Conservation (phyloP, 2,888 invertebrate species). For the Steinernema hermaphroditum region DNA sequence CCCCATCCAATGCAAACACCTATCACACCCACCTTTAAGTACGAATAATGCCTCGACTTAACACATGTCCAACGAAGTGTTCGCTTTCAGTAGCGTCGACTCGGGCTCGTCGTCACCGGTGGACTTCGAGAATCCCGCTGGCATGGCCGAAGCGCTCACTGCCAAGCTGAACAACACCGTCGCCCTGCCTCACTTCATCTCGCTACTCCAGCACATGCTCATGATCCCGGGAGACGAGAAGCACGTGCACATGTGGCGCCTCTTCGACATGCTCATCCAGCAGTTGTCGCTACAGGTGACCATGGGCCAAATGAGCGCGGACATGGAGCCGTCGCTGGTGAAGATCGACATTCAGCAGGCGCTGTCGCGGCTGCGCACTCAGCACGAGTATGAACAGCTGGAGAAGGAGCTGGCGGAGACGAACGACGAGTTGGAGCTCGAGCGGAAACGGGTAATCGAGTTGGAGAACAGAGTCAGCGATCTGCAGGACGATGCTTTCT, state of each 20-base stretch:
- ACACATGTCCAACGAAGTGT: not conserved
- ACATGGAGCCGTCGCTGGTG: slow-evolving; percentile 46
- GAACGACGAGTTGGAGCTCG: slow-evolving; percentile 51
- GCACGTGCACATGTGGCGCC: slow-evolving; percentile 87
- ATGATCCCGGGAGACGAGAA: slow-evolving; percentile 83
- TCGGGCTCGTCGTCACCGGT: slow-evolving; percentile 57
- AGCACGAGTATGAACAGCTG: slow-evolving; percentile 58
- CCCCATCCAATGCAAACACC: not conserved
- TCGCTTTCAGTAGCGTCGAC: slow-evolving; percentile 34
- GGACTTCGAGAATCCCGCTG: slow-evolving; percentile 75
- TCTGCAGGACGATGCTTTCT: slow-evolving; percentile 49
- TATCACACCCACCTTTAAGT: too few species aligned
- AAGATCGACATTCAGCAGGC: slow-evolving; percentile 59
- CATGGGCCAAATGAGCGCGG: slow-evolving; percentile 50
- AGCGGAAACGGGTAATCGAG: slow-evolving; percentile 52
- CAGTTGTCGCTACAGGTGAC: slow-evolving; percentile 71
- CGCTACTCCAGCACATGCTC: slow-evolving; percentile 84
- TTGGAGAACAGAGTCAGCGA: slow-evolving; percentile 60
- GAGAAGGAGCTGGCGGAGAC: slow-evolving; percentile 55
- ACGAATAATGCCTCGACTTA: not conserved
- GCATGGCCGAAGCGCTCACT: slow-evolving; percentile 79
- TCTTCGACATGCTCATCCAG: slow-evolving; percentile 90
- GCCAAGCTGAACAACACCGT: slow-evolving; percentile 87
- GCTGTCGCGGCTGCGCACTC: slow-evolving; percentile 57
- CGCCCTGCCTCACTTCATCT: slow-evolving; percentile 88